Base-by-base conservation (phyloP, 2,888 invertebrate species). In the Dryocosmus kuriphilus region DNA sequence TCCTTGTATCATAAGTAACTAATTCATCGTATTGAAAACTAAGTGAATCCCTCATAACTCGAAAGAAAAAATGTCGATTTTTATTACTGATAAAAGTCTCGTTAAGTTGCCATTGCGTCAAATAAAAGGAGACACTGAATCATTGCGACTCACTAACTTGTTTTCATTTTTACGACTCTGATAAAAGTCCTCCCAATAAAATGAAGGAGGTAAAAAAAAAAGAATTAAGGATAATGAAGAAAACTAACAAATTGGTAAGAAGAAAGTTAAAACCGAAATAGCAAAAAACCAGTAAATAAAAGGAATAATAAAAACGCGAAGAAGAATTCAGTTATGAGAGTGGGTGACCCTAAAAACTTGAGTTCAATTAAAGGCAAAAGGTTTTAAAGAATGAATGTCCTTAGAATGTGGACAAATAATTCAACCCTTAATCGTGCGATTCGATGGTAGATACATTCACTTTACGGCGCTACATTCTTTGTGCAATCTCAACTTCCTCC, bases 371-470 rank as follows among this genome's bases (percentile, higher is more conserved):
- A 65, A 65, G 38, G 22, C 22, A 22, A 65, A 65, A 38, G 22
- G 24, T 38, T 11, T 7, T 38, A 65, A 41, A 22, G 14, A 22
- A 9, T 65, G 38, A 65, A 3, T 65, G 38, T 63, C 38, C 38
- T 38, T 63, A 22, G 35, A n/a, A 35, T 9, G 22, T 65, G 24
- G 63, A 65, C 63, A 65, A 65, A 65, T 24, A 65, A 65, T 38
- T 65, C 14, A 22, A 3, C n/a, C 38, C 38, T 41, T 38, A 65
- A 65, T 65, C 38, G 63, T 41, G 38, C 4, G 14, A n/a, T 65
- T n/a, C n/a, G 22, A 14, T 24, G 22, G 38, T 41, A 38, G 63
- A 65, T 65, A 38, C 9, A 65, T 65, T 35, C 38, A 38, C 14
- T 65, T 38, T 38, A 65, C 63, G 63, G 38, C 22, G 22, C 35